A percentile compares a stretch with the other conserved stretches of the same genome.
These are phyloP conservation scores for Dinocampus coccinellae DNA, from an alignment of 2,888 invertebrate species.

Conservation along the genomic window DNA sequence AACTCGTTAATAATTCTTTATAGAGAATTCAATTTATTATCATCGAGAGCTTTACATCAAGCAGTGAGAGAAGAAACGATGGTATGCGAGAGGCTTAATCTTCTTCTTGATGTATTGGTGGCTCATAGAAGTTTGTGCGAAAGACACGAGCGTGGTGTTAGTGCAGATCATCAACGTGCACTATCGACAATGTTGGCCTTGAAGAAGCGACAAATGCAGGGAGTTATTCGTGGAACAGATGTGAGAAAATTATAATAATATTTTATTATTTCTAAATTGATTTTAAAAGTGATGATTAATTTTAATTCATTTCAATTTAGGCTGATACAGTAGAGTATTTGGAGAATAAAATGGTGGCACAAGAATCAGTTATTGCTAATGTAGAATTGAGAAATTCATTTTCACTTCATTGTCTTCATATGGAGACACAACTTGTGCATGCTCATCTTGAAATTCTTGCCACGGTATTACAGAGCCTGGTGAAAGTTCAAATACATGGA, in stretches of 20 bases:
- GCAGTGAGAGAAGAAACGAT: conserved; percentile 72
- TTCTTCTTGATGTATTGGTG: conserved; percentile 72
- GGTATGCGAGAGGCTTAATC: conserved; percentile 72
- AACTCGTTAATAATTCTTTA: conserved; percentile 37
- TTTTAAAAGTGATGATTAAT: background rate
- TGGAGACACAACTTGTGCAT: conserved; percentile 76
- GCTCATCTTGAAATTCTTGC: conserved; percentile 75
- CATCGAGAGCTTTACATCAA: conserved; percentile 71
- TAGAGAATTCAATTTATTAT: conserved; percentile 71
- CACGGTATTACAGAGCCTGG: conserved; percentile 73
- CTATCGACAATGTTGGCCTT: conserved; percentile 75
- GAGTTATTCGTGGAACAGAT: conserved; percentile 75
- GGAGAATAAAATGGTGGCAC: conserved; percentile 75
- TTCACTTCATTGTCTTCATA: conserved; percentile 75
- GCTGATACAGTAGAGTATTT: conserved; percentile 75
- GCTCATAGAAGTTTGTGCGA: conserved; percentile 75
- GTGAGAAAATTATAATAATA: conserved; percentile 64
- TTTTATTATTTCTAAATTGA: background rate
- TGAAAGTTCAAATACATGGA: conserved; percentile 71
- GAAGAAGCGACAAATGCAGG: conserved; percentile 76
- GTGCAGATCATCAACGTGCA: conserved; percentile 75
- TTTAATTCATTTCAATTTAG: conserved; percentile 58
- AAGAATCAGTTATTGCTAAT: conserved; percentile 75
- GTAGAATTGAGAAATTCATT: conserved; percentile 75
- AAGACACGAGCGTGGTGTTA: conserved; percentile 74